Conservation (phyloP, 2,888 invertebrate genomes). For the Scaptomyza cyrtandrae region DNA sequence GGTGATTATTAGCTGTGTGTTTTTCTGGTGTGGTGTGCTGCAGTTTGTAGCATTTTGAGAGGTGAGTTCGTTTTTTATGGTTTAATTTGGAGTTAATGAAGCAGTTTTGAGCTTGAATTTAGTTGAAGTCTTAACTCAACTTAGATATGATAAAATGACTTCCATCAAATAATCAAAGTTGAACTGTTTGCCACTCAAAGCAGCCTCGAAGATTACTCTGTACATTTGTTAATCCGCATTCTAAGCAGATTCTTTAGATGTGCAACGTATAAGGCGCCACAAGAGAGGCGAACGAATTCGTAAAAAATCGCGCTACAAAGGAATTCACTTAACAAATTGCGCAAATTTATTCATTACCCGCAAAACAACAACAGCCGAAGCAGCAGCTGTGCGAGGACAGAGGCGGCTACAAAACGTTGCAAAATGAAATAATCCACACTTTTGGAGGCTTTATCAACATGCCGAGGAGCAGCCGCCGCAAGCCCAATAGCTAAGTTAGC, state of each 20-base stretch:
- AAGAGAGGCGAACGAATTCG: slow-evolving; percentile 63
- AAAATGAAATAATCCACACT: slow-evolving; percentile 80
- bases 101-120: neutral
- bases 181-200: neutral
- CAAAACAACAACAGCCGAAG: slow-evolving; percentile 67
- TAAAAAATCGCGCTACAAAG: slow-evolving; percentile 79
- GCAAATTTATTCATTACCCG: slow-evolving; percentile 81
- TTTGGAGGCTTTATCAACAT: slow-evolving; percentile 76
- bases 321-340: slow-evolving; percentile 82
- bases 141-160: neutral
- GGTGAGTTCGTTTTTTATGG: neutral
- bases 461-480: slow-evolving; percentile 43
- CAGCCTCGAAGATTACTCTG: slow-evolving; percentile 11
- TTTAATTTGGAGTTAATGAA: neutral
- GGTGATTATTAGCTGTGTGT: slow-evolving; percentile 49
- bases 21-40: neutral
- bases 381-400: slow-evolving; percentile 23
- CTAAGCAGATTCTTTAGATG: slow-evolving; percentile 39
- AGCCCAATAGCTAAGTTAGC: slow-evolving; percentile 47
- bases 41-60: neutral
- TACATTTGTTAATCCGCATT: slow-evolving; percentile 50
- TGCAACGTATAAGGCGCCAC: slow-evolving; percentile 48
- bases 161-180: neutral
- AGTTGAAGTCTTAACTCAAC: neutral
- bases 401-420: slow-evolving; percentile 73